Percentiles rank a stretch among this genome's conserved stretches.
Evolutionary conservation across 2,888 invertebrate species (phyloP).

Genomic region (Callinectes sapidus): DNA sequence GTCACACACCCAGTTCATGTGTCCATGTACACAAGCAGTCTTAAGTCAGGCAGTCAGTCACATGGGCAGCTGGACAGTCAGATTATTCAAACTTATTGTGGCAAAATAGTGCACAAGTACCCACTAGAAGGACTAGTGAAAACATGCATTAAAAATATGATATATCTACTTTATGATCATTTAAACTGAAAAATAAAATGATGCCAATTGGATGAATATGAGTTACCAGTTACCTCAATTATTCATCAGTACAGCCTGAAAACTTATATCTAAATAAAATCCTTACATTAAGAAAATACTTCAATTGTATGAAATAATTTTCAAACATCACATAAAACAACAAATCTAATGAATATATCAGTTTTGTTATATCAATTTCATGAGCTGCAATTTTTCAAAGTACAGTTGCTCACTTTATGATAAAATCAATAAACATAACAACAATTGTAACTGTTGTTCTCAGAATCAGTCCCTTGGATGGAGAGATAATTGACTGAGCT

Average conservation of each 20-base stretch:
- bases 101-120: slow-evolving; percentile 13
- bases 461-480: neutral
- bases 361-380: neutral
- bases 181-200: neutral
- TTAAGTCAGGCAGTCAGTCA: neutral
- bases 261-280: slow-evolving; percentile 6
- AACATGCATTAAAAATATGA: neutral
- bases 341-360: neutral
- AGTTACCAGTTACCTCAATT: neutral
- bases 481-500: neutral
- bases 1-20: neutral
- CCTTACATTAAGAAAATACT: neutral
- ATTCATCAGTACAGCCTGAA: neutral
- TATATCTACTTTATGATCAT: neutral
- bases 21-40: neutral
- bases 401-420: neutral
- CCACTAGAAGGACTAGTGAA: neutral
- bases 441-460: neutral
- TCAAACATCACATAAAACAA: neutral
- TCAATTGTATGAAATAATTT: neutral
- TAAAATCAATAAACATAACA: neutral
- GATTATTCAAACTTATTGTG: neutral
- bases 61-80: neutral
- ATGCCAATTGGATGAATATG: slow-evolving; percentile 7
- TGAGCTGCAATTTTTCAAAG: neutral